phyloP scores from a whole-genome alignment of 2,888 invertebrate genomes.

The Drosophila anomalipes region DNA sequence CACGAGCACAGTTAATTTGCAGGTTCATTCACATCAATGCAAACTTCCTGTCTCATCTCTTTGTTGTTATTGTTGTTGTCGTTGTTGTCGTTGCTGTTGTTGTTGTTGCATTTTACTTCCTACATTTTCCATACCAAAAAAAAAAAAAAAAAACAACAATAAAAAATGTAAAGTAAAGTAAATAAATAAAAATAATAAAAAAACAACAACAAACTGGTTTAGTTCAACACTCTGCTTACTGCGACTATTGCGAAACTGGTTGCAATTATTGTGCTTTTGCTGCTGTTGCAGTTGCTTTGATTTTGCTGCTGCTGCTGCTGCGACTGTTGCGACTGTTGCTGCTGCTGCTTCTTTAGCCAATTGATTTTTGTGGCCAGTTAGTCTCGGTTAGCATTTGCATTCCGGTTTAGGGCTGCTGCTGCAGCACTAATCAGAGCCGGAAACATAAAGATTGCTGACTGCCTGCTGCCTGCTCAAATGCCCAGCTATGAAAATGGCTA shows the following conservation, averaged over 20 bases:
- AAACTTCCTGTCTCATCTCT: conserved; percentile 70
- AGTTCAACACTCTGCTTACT: conserved; percentile 53
- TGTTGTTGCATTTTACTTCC: conserved; percentile 73
- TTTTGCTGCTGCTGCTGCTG: conserved; percentile 50
- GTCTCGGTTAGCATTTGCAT: conserved; percentile 68
- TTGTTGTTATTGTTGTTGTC: conserved; percentile 51
- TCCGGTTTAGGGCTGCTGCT: conserved; percentile 61
- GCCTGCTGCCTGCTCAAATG: conserved; percentile 45
- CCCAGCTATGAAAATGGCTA: conserved; percentile 53
- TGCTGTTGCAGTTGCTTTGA: conserved; percentile 49
- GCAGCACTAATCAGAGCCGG: conserved; percentile 76
- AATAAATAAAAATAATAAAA: conserved; percentile 48
- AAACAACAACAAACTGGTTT: conserved; percentile 58
- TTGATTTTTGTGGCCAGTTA: conserved; percentile 71
- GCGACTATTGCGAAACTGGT: conserved; percentile 71
- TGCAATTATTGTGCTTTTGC: conserved; percentile 53
- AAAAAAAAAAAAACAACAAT: conserved; percentile 18
- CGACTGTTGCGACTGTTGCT: conserved; percentile 12
- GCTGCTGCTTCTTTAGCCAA: conserved; percentile 56
- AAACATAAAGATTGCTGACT: conserved; percentile 74
- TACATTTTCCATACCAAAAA: conserved; percentile 69
- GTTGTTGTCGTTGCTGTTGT: conserved; percentile 6
- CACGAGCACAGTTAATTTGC: conserved; percentile 16
- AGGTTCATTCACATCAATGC: conserved; percentile 60
- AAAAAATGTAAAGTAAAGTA: conserved; percentile 34